These are phyloP conservation scores for Perdita meconis DNA, from an alignment of 2,888 invertebrate species.

Conservation along the genomic window DNA sequence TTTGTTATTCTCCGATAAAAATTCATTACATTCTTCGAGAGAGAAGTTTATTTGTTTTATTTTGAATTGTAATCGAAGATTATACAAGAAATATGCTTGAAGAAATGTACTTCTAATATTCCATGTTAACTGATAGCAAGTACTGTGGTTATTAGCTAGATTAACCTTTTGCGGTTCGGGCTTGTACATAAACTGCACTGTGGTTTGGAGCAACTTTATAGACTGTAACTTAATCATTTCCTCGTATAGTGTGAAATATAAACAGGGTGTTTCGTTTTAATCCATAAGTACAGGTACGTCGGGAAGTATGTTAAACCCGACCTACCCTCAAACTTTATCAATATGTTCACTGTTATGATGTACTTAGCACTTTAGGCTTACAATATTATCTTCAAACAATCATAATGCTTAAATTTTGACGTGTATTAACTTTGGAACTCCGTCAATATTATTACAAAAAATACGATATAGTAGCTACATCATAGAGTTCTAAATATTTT, in stretches of 20 bases:
- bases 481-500: too few relatives aligned
- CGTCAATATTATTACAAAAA: too few relatives aligned
- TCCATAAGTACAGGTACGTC: too few relatives aligned
- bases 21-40: neutral
- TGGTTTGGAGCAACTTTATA: neutral
- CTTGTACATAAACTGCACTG: neutral
- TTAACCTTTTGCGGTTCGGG: conserved; percentile 1
- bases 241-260: neutral
- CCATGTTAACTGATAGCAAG: neutral
- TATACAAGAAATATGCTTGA: neutral
- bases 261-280: too few relatives aligned
- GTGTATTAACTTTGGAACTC: too few relatives aligned
- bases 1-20: neutral
- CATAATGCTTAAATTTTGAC: too few relatives aligned
- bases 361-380: too few relatives aligned
- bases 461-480: too few relatives aligned
- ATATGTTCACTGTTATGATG: too few relatives aligned
- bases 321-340: too few relatives aligned
- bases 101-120: neutral
- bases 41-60: neutral
- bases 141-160: conserved; percentile 1
- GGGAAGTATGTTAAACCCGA: too few relatives aligned
- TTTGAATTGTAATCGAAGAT: neutral
- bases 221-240: neutral
- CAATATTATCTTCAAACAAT: too few relatives aligned